These are phyloP conservation scores for Oryzias sinensis DNA, from an alignment of 2,797 vertebrate genomes.

Conservation along the genomic window DNA sequence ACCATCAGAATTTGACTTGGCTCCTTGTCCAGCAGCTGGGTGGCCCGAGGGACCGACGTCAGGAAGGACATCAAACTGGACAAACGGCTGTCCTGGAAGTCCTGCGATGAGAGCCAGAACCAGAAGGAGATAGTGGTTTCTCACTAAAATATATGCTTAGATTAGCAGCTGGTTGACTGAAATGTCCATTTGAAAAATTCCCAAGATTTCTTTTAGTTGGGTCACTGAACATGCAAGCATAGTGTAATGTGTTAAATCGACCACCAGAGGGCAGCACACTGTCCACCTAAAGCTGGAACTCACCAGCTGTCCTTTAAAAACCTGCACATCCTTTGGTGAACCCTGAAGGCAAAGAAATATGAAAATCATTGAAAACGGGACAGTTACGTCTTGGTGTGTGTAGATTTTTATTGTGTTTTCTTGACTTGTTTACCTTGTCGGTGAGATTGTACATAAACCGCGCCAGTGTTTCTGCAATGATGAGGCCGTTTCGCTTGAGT, in stretches of 20 bases:
- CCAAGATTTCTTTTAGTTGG: neutral
- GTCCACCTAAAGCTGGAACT: conserved; percentile 27
- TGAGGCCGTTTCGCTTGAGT: conserved; percentile 76
- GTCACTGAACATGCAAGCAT: neutral
- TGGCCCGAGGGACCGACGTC: conserved; percentile 76
- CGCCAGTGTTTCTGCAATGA: conserved; percentile 78
- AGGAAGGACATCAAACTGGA: conserved; percentile 75
- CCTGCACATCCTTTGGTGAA: conserved; percentile 74
- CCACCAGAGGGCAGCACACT: conserved; percentile 52
- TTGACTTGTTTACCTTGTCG: conserved; percentile 69
- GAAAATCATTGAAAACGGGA: conserved; percentile 1
- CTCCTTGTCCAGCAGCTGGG: conserved; percentile 80
- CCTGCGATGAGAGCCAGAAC: conserved; percentile 49
- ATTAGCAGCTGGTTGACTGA: no score
- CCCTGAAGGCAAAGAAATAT: conserved; percentile 54
- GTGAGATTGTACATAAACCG: conserved; percentile 80
- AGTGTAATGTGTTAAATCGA: conserved; percentile 24
- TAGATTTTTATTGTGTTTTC: neutral
- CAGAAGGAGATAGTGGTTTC: neutral
- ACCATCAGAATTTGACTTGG: conserved; percentile 69
- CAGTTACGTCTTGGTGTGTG: neutral
- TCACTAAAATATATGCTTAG: no score
- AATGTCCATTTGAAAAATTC: neutral
- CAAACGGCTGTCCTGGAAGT: conserved; percentile 75
- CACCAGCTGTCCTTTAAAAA: conserved; percentile 81